A percentile compares a stretch with the other conserved stretches of the same genome.
These are phyloP conservation scores for Trichopoda pennipes DNA, from an alignment of 2,888 invertebrate genomes.

Conservation along the genomic window DNA sequence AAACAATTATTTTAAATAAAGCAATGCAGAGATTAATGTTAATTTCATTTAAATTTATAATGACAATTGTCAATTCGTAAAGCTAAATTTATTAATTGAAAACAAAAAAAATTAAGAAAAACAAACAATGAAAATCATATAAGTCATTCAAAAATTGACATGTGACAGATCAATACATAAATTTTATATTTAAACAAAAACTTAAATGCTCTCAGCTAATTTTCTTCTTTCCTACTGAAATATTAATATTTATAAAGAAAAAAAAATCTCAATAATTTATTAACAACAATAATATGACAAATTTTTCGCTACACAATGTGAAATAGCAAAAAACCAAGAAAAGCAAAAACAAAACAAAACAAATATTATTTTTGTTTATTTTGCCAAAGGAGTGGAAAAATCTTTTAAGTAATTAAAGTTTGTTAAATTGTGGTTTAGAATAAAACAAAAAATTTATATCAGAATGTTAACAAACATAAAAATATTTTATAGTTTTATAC, in stretches of 20 bases:
- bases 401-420: constrained; percentile 48
- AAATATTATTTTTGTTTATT: constrained; percentile 26
- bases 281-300: constrained; percentile 53
- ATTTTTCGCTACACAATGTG: constrained; percentile 45
- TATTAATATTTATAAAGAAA: constrained; percentile 43
- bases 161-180: constrained; percentile 58
- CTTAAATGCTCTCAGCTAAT: neutral
- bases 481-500: constrained; percentile 24
- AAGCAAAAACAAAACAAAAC: too few relatives aligned
- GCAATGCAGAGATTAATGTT: constrained; percentile 52
- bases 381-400: too few relatives aligned
- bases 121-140: constrained; percentile 40
- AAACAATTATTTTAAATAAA: constrained; percentile 58
- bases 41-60: constrained; percentile 63
- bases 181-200: constrained; percentile 31
- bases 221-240: neutral
- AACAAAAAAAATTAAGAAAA: neutral
- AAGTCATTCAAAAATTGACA: constrained; percentile 50
- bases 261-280: constrained; percentile 37
- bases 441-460: constrained; percentile 5
- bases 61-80: constrained; percentile 62
- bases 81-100: constrained; percentile 24
- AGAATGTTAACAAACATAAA: constrained; percentile 35
- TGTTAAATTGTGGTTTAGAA: constrained; percentile 40
- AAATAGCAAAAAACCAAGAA: neutral